Evolutionary conservation across 2,113 vertebrate species (phyloP), one percentile per base, ranked within the genome.

Genomic region (Centrocercus urophasianus): DNA sequence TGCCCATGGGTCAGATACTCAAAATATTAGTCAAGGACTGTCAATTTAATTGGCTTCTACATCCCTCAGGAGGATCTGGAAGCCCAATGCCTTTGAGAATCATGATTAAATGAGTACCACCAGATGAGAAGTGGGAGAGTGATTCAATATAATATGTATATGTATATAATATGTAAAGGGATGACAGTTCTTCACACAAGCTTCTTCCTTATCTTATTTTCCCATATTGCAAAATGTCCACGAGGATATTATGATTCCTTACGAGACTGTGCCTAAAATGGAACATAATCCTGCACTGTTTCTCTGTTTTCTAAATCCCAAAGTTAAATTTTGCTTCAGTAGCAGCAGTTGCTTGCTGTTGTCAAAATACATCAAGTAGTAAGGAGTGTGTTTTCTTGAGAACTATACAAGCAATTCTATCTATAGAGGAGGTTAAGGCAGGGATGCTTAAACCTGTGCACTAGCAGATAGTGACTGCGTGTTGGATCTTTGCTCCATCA

Each of bases 281-380:
- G 92, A 83, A 82, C 48, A 82, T 65, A 93, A 94, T 84, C 64
- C 67, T 30, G 8, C 50, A 52, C 24, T 69, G 43, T 57, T 89
- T 48, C 34, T 71, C 74, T 36, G 79, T 90, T 69, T 78, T 83
- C 54, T 81, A 87, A 87, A 6, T 7, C 77, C 48, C 28, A 6
- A 90, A 76, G 66, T 79, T 69, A 78, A 90, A 61, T 63, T 27
- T 77, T 43, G 45, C 56, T 56, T 93, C 67, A 88, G 71, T 47
- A 80, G 67, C 42, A 88, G 61, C 38, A 60, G 38, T 72, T 92
- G 6, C 76, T 77, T 79, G n/a, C 32, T 65, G 59, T 82, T 91
- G 81, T 82, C 91, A 92, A 72, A 95, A 92, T 47, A 27, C 52
- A 91, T 84, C 72, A 89, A 91, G 71, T 42, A 65, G 27, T 32